These are phyloP conservation scores for Odocoileus virginianus DNA, from an alignment of 2,113 vertebrate species.

Conservation along the genomic window DNA sequence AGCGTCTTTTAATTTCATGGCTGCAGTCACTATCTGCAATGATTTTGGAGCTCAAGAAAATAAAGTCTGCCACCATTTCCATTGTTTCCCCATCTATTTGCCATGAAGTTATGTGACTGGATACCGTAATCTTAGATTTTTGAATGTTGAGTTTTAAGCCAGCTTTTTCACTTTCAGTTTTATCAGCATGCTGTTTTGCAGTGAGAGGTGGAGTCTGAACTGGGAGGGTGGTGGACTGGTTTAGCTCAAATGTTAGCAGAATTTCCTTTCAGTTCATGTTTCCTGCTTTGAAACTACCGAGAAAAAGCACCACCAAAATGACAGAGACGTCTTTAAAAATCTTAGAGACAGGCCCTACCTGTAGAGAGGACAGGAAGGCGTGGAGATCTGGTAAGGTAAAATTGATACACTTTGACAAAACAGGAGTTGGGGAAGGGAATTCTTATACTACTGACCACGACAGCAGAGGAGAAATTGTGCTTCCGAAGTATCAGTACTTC, in stretches of 20 bases:
- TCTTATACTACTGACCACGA: neutral
- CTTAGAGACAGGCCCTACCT: neutral
- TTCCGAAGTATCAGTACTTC: neutral
- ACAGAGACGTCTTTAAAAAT: fast-evolving
- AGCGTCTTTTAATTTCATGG: too few species aligned
- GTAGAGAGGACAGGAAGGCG: fast-evolving
- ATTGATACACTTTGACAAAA: neutral
- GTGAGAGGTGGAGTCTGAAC: neutral
- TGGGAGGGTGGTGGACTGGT: neutral
- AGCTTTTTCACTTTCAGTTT: neutral
- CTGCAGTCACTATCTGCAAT: too few species aligned
- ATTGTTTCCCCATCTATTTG: neutral
- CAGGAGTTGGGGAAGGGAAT: too few species aligned
- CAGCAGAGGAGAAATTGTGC: neutral
- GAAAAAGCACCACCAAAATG: fast-evolving
- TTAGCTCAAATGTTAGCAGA: neutral
- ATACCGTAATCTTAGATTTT: neutral
- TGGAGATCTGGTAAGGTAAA: neutral
- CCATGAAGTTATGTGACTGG: neutral
- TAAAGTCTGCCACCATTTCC: neutral
- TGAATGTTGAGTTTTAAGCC: neutral
- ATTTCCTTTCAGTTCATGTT: neutral
- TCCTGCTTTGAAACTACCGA: neutral
- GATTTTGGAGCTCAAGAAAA: too few species aligned
- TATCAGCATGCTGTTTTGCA: neutral